Evolutionary conservation across 1,140 invertebrate species (phyloP).

Genomic region (Formica exsecta): DNA sequence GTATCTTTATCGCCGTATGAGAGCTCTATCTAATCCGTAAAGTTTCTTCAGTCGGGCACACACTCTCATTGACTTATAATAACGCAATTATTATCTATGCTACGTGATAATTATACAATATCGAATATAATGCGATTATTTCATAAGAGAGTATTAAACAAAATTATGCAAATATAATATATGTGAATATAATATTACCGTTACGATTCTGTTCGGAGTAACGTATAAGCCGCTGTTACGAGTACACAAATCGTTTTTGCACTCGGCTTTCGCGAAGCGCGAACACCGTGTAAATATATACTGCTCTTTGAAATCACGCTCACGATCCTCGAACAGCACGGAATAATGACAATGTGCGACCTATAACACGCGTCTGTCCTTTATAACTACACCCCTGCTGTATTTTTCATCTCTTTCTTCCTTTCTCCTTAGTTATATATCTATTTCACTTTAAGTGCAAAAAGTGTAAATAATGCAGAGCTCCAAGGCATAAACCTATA

Average conservation of each 20-base stretch:
- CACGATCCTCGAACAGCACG: not conserved
- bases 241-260: slow-evolving; percentile 36
- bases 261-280: not conserved
- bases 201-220: slow-evolving; percentile 8
- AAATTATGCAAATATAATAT: slow-evolving; percentile 1
- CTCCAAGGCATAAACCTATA: not conserved
- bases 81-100: not conserved
- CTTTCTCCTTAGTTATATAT: too few species aligned
- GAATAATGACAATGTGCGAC: slow-evolving; percentile 11
- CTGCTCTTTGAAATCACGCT: slow-evolving; percentile 15
- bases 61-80: not conserved
- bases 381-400: not conserved
- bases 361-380: not conserved
- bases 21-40: slow-evolving; percentile 6
- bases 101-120: not conserved
- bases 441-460: not conserved
- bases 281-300: slow-evolving; percentile 23
- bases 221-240: slow-evolving; percentile 26
- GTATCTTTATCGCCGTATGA: not conserved
- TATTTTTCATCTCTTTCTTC: not conserved
- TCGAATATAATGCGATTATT: not conserved
- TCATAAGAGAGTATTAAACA: not conserved
- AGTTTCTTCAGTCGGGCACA: not conserved
- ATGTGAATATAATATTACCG: slow-evolving; percentile 41
- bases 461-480: not conserved